phyloP scores from a whole-genome alignment of 2,797 vertebrate species.

The Trachurus trachurus region DNA sequence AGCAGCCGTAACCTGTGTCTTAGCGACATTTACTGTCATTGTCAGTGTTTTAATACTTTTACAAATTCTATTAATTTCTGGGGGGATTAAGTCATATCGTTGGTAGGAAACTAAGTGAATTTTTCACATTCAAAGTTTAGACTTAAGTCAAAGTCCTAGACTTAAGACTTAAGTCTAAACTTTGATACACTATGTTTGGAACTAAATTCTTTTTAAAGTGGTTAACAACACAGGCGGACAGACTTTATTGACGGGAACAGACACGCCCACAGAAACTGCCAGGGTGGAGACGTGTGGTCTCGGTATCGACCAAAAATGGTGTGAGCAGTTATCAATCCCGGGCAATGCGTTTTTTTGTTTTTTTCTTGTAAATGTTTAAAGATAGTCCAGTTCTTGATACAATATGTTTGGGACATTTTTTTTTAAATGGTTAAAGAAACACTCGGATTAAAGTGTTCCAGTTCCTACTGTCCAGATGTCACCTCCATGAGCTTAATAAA shows the following conservation, averaged over 20 bases:
- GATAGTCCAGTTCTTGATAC: background rate
- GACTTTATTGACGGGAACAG: no score
- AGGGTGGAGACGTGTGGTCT: no score
- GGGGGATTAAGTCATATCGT: background rate
- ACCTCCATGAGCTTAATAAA: constrained; percentile 63
- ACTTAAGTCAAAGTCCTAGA: background rate
- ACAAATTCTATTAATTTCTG: background rate
- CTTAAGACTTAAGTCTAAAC: no score
- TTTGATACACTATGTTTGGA: background rate
- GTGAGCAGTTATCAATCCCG: no score
- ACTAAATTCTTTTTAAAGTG: background rate
- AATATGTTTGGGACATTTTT: background rate
- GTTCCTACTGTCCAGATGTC: constrained; percentile 38
- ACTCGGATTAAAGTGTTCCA: background rate
- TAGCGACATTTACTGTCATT: background rate
- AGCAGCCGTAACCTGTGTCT: background rate
- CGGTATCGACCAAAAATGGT: no score
- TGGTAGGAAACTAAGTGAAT: background rate
- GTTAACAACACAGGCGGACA: no score
- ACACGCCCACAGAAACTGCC: no score
- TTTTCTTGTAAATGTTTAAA: no score
- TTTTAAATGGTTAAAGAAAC: background rate
- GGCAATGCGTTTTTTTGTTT: no score
- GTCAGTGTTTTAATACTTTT: constrained; percentile 6
- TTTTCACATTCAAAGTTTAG: background rate